phyloP scores from a whole-genome alignment of 2,113 vertebrate species.

The Xenopus laevis region DNA sequence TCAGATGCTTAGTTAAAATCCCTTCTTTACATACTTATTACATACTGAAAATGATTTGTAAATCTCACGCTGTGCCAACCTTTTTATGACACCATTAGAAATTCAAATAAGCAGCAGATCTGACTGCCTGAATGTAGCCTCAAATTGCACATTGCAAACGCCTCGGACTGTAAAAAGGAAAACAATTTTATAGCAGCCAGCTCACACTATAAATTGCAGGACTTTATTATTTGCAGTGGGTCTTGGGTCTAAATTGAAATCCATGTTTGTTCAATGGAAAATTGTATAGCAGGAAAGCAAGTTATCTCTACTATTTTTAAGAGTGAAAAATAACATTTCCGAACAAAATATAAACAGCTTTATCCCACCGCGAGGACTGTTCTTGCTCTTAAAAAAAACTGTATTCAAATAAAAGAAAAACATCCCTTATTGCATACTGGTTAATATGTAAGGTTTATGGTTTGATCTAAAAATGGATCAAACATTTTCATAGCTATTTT shows the following conservation, averaged over 20 bases:
- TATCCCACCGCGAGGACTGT: no score
- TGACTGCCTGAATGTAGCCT: slow-evolving; percentile 37
- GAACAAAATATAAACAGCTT: no score
- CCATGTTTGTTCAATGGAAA: slow-evolving; percentile 32
- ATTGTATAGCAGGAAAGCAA: slow-evolving; percentile 4
- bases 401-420: no score
- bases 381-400: no score
- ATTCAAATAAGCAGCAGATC: slow-evolving; percentile 39
- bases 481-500: no score
- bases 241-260: slow-evolving; percentile 35
- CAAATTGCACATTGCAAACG: slow-evolving; percentile 30
- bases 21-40: slow-evolving; percentile 42
- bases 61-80: slow-evolving; percentile 42
- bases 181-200: slow-evolving; percentile 25
- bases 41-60: slow-evolving; percentile 44
- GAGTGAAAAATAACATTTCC: no score
- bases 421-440: no score
- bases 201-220: slow-evolving; percentile 30
- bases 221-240: slow-evolving; percentile 15
- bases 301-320: neutral
- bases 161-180: slow-evolving; percentile 28
- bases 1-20: slow-evolving; percentile 38
- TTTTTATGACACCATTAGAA: slow-evolving; percentile 45
- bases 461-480: no score
- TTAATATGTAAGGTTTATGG: no score